phyloP scores from a whole-genome alignment of 2,797 vertebrate genomes.

The Caiman crocodilus region DNA sequence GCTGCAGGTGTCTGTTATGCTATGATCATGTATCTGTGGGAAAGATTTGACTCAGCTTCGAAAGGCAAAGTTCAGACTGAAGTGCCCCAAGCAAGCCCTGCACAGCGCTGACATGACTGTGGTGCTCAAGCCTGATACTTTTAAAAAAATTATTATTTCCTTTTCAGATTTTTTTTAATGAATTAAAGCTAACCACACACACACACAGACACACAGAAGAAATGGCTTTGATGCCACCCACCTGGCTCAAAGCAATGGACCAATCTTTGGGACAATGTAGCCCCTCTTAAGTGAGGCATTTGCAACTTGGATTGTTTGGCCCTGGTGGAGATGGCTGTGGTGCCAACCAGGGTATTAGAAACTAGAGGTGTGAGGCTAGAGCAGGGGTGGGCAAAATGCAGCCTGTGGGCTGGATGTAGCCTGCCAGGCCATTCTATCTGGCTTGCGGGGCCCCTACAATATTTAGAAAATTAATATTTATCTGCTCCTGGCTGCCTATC shows the following conservation, averaged over 20 bases:
- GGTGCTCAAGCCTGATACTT: too few species aligned
- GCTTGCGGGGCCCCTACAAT: accelerated
- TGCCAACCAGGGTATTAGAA: neutral
- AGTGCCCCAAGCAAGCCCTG: too few species aligned
- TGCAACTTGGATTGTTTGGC: neutral
- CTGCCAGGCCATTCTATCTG: too few species aligned
- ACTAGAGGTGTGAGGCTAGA: neutral
- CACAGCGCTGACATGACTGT: too few species aligned
- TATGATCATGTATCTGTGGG: neutral
- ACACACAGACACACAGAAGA: too few species aligned
- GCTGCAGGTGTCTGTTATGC: too few species aligned
- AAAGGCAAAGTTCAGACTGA: neutral
- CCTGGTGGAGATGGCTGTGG: neutral
- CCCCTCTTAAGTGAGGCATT: neutral
- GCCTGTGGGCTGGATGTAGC: too few species aligned
- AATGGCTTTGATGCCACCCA: neutral
- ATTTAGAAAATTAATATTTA: too few species aligned
- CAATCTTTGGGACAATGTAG: neutral
- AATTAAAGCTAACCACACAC: neutral
- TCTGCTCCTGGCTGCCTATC: too few species aligned
- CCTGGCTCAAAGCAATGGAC: neutral
- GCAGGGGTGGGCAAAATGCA: too few species aligned
- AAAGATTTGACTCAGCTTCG: neutral
- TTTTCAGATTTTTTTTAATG: accelerated
- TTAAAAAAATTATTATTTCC: too few species aligned